Evolutionary conservation across 2,888 invertebrate species (phyloP).

Genomic region (Orgyia antiqua): DNA sequence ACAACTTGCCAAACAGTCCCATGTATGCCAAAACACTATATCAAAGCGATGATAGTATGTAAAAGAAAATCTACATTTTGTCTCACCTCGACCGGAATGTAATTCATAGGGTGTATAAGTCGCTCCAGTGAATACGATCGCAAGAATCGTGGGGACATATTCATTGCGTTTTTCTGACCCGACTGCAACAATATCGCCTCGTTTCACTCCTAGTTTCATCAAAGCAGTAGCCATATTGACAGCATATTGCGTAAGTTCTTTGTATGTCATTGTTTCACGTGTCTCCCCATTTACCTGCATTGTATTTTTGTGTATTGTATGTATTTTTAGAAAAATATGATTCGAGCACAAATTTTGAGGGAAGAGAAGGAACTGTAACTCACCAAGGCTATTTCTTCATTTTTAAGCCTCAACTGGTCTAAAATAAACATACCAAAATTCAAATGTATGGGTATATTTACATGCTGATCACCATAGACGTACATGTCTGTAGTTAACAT

Average conservation of each 20-base stretch:
- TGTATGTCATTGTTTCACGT: slow-evolving; percentile 70
- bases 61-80: slow-evolving; percentile 20
- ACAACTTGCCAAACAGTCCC: too few relatives aligned
- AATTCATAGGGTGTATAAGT: slow-evolving; percentile 47
- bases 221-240: slow-evolving; percentile 71
- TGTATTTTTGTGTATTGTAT: too few relatives aligned
- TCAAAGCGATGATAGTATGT: too few relatives aligned
- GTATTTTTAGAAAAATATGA: too few relatives aligned
- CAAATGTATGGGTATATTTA: slow-evolving; percentile 49
- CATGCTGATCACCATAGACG: slow-evolving; percentile 44
- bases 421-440: slow-evolving; percentile 56
- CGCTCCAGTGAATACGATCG: slow-evolving; percentile 63
- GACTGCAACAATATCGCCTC: slow-evolving; percentile 75
- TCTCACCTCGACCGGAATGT: slow-evolving; percentile 44
- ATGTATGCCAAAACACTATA: too few relatives aligned
- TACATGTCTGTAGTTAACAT: slow-evolving; percentile 40
- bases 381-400: slow-evolving; percentile 47
- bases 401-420: slow-evolving; percentile 31
- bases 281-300: slow-evolving; percentile 74
- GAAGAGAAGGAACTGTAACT: too few relatives aligned
- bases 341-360: too few relatives aligned
- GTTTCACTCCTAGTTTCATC: slow-evolving; percentile 58
- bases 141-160: slow-evolving; percentile 72
- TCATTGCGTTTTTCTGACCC: slow-evolving; percentile 81
- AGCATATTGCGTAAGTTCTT: slow-evolving; percentile 71